Percentiles rank a stretch among this genome's conserved stretches.
phyloP scores from a whole-genome alignment of 2,797 vertebrate genomes.

The Crocodylus rhombifer region DNA sequence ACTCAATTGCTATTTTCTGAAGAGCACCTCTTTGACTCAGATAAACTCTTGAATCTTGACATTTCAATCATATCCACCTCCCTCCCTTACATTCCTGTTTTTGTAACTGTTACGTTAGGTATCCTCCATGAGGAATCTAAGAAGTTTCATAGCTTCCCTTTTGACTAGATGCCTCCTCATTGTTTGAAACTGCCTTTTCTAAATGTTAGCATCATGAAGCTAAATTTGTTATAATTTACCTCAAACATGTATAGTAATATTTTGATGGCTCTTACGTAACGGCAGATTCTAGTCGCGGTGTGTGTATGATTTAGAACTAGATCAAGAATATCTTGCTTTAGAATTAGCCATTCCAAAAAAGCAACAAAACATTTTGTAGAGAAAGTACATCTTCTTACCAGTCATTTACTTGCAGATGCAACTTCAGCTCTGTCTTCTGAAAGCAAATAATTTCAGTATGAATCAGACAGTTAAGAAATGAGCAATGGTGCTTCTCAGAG shows the following conservation, averaged over 20 bases:
- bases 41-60: background rate
- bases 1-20: background rate
- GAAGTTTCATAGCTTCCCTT: background rate
- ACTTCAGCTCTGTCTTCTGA: conserved; percentile 58
- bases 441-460: conserved; percentile 25
- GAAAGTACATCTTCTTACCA: conserved; percentile 68
- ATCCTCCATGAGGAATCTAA: background rate
- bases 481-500: background rate
- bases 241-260: background rate
- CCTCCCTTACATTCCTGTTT: background rate
- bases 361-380: background rate
- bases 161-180: background rate
- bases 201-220: background rate
- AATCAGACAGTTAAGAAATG: background rate
- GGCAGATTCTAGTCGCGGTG: background rate
- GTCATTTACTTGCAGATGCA: conserved; percentile 73
- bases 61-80: background rate
- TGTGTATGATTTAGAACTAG: background rate
- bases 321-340: background rate
- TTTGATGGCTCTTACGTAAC: background rate
- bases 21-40: fast-evolving
- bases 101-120: background rate
- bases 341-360: conserved; percentile 26
- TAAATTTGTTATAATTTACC: background rate
- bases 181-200: background rate